Conservation (phyloP, 37 sponge, comb jelly and placozoan genomes). For the Ianthella basta region DNA sequence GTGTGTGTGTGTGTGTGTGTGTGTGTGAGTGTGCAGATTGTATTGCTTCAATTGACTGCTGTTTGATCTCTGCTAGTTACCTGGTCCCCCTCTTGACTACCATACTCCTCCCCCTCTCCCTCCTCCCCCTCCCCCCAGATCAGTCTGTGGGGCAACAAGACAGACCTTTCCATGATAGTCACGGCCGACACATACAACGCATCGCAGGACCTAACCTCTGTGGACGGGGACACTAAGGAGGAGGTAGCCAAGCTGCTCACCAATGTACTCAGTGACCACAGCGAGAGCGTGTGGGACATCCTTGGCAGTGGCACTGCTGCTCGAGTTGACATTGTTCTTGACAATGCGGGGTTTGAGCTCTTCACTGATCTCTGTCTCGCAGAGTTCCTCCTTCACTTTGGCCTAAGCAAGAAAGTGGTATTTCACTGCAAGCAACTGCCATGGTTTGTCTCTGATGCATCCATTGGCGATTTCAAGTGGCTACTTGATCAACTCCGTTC, state of each 20-base stretch:
- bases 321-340: conserved; percentile 86
- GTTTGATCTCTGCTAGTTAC: not conserved
- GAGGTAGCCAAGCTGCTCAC: conserved; percentile 42
- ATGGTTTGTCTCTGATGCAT: conserved; percentile 99
- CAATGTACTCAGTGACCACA: conserved; percentile 81
- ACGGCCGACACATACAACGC: conserved; percentile 70
- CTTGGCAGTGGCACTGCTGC: conserved; percentile 55
- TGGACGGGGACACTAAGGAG: not conserved
- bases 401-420: conserved; percentile 55
- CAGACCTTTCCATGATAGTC: conserved; percentile 91
- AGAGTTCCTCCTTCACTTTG: conserved; percentile 72
- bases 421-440: conserved; percentile 94
- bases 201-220: conserved; percentile 43
- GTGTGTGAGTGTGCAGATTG: conserved; percentile 6
- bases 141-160: conserved; percentile 98
- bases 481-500: conserved; percentile 64
- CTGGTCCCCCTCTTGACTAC: not conserved
- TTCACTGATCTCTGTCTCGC: conserved; percentile 94
- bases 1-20: conserved; percentile 29
- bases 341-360: conserved; percentile 95
- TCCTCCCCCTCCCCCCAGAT: conserved; percentile 46
- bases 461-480: conserved; percentile 79
- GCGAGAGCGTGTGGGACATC: conserved; percentile 58
- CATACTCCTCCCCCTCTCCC: not conserved
- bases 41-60: not conserved